These are phyloP conservation scores for Porites evermanni DNA, from an alignment of 92 coral and sea anemone genomes.

Conservation along the genomic window DNA sequence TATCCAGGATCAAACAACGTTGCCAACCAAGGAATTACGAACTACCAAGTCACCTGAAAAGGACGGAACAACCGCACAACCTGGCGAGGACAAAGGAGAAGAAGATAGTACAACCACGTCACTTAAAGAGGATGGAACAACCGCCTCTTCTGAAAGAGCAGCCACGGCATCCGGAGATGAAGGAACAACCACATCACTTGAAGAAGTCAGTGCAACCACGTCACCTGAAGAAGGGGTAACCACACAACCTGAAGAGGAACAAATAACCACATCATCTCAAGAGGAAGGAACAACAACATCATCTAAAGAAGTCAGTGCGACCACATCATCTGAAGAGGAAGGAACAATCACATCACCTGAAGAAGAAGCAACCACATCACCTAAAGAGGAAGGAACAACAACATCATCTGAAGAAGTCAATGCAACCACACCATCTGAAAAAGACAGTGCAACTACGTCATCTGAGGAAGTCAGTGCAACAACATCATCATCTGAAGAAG, in stretches of 20 bases:
- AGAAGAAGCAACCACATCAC: neutral
- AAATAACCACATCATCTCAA: neutral
- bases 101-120: neutral
- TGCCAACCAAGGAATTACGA: neutral
- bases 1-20: neutral
- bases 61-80: neutral
- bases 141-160: neutral
- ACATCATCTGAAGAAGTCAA: neutral
- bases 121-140: neutral
- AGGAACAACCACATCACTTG: neutral
- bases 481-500: neutral
- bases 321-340: neutral
- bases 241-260: constrained; percentile 12
- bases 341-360: neutral
- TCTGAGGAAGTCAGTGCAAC: neutral
- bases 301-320: neutral
- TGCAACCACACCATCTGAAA: neutral
- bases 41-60: neutral
- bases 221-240: neutral
- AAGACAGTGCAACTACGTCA: neutral
- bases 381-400: neutral
- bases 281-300: neutral
- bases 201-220: neutral
- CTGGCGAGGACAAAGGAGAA: neutral
- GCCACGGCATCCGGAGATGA: neutral